phyloP scores from a whole-genome alignment of 2,797 vertebrate genomes.

The Linurgus olivaceus region DNA sequence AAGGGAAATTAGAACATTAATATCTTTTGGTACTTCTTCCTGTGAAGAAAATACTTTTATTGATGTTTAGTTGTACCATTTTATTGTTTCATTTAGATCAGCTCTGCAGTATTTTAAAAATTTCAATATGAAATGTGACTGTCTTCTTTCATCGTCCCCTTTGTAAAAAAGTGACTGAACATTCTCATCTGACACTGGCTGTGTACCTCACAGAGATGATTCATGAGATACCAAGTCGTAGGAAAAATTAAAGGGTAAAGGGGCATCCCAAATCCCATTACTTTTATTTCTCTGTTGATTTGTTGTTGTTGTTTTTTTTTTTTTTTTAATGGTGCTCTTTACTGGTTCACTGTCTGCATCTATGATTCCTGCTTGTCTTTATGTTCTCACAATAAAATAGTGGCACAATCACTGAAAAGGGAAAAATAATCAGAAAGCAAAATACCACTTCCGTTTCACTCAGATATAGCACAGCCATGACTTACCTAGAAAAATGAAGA shows the following conservation, averaged over 20 bases:
- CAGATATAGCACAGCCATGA: not conserved
- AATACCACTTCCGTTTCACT: not conserved
- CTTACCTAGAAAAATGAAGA: not conserved
- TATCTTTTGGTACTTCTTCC: not conserved
- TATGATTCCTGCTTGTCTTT: not conserved
- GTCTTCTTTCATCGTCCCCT: not conserved
- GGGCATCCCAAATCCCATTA: not conserved
- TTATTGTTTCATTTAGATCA: not conserved
- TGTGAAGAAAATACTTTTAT: not conserved
- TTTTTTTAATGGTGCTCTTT: not conserved
- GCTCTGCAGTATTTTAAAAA: not conserved
- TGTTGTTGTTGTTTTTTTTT: not conserved
- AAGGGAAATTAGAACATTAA: not conserved
- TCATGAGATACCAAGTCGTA: not conserved
- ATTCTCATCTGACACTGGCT: not conserved
- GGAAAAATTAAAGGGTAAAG: not conserved
- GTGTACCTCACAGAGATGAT: not conserved
- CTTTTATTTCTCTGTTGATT: constrained; percentile 6
- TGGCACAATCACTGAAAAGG: not conserved
- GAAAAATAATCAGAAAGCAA: not conserved
- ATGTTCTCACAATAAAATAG: not conserved
- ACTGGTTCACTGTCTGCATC: not conserved
- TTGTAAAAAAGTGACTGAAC: not conserved
- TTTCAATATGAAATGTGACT: not conserved
- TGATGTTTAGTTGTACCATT: not conserved